Evolutionary conservation across 2,797 vertebrate genomes (phyloP).

Genomic region (Thunnus albacares): DNA sequence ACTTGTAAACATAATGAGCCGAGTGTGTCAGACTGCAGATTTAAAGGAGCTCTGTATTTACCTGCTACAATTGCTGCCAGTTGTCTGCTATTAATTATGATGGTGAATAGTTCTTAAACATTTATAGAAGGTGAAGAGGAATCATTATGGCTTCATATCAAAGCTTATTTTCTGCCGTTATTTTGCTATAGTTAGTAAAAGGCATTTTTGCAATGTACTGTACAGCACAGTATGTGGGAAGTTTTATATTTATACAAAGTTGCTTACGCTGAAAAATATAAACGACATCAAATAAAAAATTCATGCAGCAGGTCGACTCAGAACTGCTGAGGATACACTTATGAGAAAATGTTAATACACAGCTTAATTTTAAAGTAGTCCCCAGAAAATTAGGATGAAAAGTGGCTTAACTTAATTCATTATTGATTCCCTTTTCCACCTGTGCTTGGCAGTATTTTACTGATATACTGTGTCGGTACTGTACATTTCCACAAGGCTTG

Average conservation of each 20-base stretch:
- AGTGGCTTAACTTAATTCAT: constrained; percentile 18
- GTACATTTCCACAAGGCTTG: constrained; percentile 24
- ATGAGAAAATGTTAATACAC: constrained; percentile 28
- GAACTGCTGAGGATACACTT: constrained; percentile 33
- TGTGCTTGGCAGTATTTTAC: constrained; percentile 14
- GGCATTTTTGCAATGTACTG: not conserved
- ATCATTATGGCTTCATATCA: constrained; percentile 9
- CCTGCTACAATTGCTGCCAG: constrained; percentile 16
- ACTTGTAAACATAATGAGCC: constrained; percentile 64
- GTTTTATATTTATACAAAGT: constrained; percentile 11
- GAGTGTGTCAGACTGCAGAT: constrained; percentile 36
- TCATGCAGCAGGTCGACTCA: constrained; percentile 19
- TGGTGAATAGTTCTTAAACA: constrained; percentile 26
- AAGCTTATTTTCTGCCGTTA: constrained; percentile 9
- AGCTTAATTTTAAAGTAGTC: constrained; percentile 23
- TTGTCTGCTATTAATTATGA: constrained; percentile 29
- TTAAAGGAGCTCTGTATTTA: constrained; percentile 37
- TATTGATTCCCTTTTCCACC: constrained; percentile 11
- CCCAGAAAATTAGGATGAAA: constrained; percentile 16
- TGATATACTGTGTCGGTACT: not conserved
- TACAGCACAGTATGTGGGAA: not conserved
- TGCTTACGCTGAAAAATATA: constrained; percentile 18
- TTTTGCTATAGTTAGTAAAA: not conserved
- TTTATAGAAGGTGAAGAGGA: constrained; percentile 33
- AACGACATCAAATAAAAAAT: constrained; percentile 28